Conservation (phyloP, 1,140 invertebrate species). For the Whitmania pigra region DNA sequence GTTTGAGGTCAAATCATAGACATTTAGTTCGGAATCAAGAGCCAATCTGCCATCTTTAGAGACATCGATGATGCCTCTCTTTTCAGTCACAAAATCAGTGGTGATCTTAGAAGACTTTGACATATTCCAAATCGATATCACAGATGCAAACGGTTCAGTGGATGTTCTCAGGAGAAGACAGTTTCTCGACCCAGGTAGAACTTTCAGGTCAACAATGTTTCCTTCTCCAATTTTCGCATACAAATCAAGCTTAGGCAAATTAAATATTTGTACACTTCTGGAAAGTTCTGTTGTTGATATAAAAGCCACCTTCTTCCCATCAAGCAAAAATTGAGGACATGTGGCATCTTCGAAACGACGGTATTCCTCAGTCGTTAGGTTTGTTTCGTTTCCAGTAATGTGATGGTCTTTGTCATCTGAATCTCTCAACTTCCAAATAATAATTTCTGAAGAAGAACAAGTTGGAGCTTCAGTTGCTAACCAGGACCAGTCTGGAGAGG, state of each 20-base stretch:
- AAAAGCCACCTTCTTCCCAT: not conserved
- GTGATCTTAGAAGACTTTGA: not conserved
- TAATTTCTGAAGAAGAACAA: not conserved
- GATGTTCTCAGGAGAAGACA: not conserved
- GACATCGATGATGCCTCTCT: conserved; percentile 16
- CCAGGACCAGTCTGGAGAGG: conserved; percentile 13
- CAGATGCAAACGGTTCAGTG: not conserved
- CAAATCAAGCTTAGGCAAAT: not conserved
- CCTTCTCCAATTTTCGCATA: not conserved
- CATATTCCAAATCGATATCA: too few relatives aligned
- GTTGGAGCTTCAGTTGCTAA: conserved; percentile 1
- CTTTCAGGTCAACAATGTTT: not conserved
- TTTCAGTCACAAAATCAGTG: not conserved
- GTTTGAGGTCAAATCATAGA: conserved; percentile 13
- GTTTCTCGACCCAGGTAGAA: not conserved
- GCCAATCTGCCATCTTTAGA: conserved; percentile 23
- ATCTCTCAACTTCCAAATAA: not conserved
- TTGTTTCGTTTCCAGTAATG: not conserved
- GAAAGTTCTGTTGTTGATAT: not conserved
- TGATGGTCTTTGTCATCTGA: too few relatives aligned
- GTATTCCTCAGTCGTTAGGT: not conserved
- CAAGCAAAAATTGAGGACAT: conserved; percentile 4
- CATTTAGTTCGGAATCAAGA: conserved; percentile 21
- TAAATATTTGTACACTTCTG: not conserved
- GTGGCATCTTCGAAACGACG: not conserved